Percentiles rank a stretch among this genome's conserved stretches.
Evolutionary conservation across 30 jellyfish, hydroid and myxozoan species (phyloP).

Genomic region (Hydractinia echinata): DNA sequence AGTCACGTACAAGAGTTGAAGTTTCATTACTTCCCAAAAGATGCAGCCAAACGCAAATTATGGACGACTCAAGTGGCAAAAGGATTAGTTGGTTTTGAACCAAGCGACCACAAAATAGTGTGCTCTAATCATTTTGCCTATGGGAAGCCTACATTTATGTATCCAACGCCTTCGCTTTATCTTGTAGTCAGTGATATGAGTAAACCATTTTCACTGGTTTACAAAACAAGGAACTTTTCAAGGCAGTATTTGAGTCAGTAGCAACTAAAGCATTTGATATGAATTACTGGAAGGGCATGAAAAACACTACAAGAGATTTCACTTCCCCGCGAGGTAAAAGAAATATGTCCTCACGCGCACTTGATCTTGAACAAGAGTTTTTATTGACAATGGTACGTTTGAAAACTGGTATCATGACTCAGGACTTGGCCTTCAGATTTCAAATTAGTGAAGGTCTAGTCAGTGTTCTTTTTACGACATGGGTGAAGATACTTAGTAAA

Average conservation of each 20-base stretch:
- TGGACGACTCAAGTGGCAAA: not conserved
- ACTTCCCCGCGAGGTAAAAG: slow-evolving; percentile 23
- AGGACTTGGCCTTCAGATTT: not conserved
- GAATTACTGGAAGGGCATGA: slow-evolving; percentile 45
- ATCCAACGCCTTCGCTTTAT: not conserved
- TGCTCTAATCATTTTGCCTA: not conserved
- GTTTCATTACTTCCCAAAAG: not conserved
- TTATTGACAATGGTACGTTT: slow-evolving; percentile 17
- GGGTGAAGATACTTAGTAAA: slow-evolving; percentile 27
- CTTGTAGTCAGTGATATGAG: not conserved
- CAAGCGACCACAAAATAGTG: not conserved
- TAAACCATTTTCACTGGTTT: not conserved
- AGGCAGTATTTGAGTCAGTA: too few relatives aligned
- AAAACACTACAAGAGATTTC: slow-evolving; percentile 13
- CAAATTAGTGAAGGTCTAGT: not conserved
- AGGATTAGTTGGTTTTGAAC: not conserved
- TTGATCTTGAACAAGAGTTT: slow-evolving; percentile 44
- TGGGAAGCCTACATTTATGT: not conserved
- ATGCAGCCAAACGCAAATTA: not conserved
- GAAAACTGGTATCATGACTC: slow-evolving; percentile 30
- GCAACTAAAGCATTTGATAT: slow-evolving; percentile 26
- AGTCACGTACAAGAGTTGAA: not conserved
- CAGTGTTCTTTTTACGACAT: slow-evolving; percentile 15
- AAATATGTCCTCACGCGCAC: slow-evolving; percentile 28
- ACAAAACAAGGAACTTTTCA: too few relatives aligned